These are phyloP conservation scores for Poliocrania exsul DNA, from an alignment of 2,797 vertebrate species.

Conservation along the genomic window DNA sequence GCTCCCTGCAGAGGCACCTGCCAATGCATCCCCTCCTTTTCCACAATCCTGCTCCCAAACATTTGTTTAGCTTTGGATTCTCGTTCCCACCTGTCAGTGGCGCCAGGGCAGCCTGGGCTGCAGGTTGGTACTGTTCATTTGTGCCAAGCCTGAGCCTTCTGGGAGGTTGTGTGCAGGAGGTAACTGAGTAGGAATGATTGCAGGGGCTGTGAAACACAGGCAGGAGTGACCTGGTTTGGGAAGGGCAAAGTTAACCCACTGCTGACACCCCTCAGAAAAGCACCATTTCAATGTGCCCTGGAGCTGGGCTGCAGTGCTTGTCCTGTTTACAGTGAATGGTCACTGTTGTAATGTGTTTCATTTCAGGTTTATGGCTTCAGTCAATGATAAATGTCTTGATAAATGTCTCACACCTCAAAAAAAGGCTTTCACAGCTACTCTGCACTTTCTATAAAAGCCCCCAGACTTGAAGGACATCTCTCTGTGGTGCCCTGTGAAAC, in stretches of 20 bases:
- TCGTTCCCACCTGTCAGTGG: fast-evolving
- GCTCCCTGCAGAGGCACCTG: neutral
- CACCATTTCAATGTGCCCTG: fast-evolving
- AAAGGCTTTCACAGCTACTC: neutral
- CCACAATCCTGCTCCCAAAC: neutral
- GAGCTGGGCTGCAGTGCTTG: neutral
- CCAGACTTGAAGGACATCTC: neutral
- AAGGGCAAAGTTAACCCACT: neutral
- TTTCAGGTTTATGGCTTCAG: neutral
- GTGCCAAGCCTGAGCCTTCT: neutral
- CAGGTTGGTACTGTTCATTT: neutral
- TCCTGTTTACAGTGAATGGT: neutral
- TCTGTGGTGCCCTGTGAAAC: neutral
- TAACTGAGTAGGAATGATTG: neutral
- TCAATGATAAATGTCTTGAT: no score
- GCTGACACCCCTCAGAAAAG: neutral
- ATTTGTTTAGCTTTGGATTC: neutral
- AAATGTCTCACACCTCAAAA: neutral
- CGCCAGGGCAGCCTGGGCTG: neutral
- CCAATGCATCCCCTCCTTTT: neutral
- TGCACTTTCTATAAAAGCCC: neutral
- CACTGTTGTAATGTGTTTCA: neutral
- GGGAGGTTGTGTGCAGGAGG: neutral
- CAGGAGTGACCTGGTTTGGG: neutral
- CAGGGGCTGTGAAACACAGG: neutral